phyloP scores from a whole-genome alignment of 1,140 invertebrate species.

The Plectrocnemia conspersa region DNA sequence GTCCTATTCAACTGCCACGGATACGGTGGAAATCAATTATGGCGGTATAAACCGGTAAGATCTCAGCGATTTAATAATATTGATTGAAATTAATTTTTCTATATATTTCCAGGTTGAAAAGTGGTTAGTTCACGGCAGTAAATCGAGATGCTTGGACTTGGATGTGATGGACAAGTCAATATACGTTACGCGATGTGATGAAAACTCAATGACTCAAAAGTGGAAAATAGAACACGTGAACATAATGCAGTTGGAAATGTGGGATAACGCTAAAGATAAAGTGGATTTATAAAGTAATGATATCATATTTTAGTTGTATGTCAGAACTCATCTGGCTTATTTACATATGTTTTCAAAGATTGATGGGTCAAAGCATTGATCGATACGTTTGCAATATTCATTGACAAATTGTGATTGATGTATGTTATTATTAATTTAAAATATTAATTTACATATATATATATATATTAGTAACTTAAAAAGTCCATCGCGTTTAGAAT shows the following conservation, averaged over 20 bases:
- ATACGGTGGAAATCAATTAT: slow-evolving; percentile 88
- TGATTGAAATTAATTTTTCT: slow-evolving; percentile 11
- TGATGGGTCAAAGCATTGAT: too few species aligned
- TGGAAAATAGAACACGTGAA: slow-evolving; percentile 29
- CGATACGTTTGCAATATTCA: too few species aligned
- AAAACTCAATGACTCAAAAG: slow-evolving; percentile 24
- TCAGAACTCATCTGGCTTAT: too few species aligned
- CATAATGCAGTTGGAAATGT: slow-evolving; percentile 22
- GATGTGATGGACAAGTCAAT: slow-evolving; percentile 63
- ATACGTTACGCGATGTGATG: slow-evolving; percentile 72
- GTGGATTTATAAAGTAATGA: too few species aligned
- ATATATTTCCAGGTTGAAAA: slow-evolving; percentile 57
- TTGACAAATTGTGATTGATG: too few species aligned
- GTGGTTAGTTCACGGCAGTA: slow-evolving; percentile 64
- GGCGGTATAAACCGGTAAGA: slow-evolving; percentile 78
- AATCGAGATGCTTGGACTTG: slow-evolving; percentile 72
- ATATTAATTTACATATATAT: too few species aligned
- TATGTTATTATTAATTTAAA: too few species aligned
- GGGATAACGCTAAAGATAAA: too few species aligned
- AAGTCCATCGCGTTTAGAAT: too few species aligned
- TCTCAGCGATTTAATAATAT: not conserved
- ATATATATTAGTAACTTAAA: too few species aligned
- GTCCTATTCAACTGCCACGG: slow-evolving; percentile 81
- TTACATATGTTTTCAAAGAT: too few species aligned
- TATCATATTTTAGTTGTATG: too few species aligned